Conservation (phyloP, 2,797 vertebrate genomes). For the Muscicapa comitata region DNA sequence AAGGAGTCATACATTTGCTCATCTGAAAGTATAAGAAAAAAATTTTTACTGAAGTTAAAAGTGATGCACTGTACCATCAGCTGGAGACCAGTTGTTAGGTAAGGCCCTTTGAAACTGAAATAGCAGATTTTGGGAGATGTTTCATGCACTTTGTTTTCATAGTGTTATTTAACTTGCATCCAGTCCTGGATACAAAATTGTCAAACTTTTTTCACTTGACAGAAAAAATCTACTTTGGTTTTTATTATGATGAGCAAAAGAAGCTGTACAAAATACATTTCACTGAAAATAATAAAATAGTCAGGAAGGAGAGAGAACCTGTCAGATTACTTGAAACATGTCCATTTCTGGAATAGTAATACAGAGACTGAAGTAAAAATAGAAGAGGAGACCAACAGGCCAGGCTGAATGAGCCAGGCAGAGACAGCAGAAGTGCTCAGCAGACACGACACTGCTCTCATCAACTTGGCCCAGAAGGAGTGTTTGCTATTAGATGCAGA, state of each 20-base stretch:
- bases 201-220: not conserved
- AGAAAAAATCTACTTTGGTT: not conserved
- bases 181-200: not conserved
- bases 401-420: not conserved
- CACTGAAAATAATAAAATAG: not conserved
- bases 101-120: not conserved
- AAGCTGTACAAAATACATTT: not conserved
- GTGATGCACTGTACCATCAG: not conserved
- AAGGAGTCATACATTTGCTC: not conserved
- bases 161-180: not conserved
- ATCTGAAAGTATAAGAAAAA: not conserved
- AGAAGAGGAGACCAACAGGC: not conserved
- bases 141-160: not conserved
- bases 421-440: not conserved
- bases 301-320: not conserved
- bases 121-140: not conserved
- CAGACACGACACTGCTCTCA: not conserved
- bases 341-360: not conserved
- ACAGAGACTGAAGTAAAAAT: not conserved
- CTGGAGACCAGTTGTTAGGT: not conserved
- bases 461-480: not conserved
- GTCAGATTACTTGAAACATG: not conserved
- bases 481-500: not conserved
- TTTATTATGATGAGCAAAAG: not conserved
- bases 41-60: not conserved